Base-by-base conservation (phyloP, 2,797 vertebrate genomes). In the Danio kyathit region DNA sequence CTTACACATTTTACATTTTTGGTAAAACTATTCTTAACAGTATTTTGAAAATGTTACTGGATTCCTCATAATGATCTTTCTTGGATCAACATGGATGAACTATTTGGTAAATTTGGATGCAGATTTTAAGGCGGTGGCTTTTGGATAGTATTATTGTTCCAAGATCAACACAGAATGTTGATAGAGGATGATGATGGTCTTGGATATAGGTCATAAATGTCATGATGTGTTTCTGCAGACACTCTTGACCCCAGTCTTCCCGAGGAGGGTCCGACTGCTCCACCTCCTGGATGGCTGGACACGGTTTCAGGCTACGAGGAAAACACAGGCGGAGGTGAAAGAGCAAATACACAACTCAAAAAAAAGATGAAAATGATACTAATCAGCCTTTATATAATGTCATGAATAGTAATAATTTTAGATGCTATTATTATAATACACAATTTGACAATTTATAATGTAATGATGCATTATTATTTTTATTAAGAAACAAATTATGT, bases 201-300 rank as follows among this genome's bases (percentile, higher is more conserved):
- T 52, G 21, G 9, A 69, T 52, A 69, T 38, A 38, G 29, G 29
- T 69, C 5, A n/a, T 8, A 70, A 51, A 17, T 43, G 29, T 40
- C 1, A 38, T 7, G 12, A 4, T 56, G 12, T 80, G 19, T 81
- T 57, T 60, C 61, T 6, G 40, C 86, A 96, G 95, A 90, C 19
- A 54, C 80, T 0, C 87, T 83, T 19, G 94, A 95, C 74, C 90
- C 91, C 6, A 92, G 87, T 74, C 92, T 91, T 0, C 90, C 93
- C 21, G 94, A 90, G 0, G 94, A 95, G 80, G 86, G 89, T 2
- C 90, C 93, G 0, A 88, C 88, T 66, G 85, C 73, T 0, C 92
- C 91, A 4, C 88, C 93, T 8, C 84, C 87, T 57, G 93, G 95
- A 48, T 93, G 95, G 91, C 85, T 90, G 83, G 93, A 93, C 7